Percentiles rank a stretch among this genome's conserved stretches.
Evolutionary conservation across 2,888 invertebrate genomes (phyloP).

Genomic region (Scaptomyza polygonia): DNA sequence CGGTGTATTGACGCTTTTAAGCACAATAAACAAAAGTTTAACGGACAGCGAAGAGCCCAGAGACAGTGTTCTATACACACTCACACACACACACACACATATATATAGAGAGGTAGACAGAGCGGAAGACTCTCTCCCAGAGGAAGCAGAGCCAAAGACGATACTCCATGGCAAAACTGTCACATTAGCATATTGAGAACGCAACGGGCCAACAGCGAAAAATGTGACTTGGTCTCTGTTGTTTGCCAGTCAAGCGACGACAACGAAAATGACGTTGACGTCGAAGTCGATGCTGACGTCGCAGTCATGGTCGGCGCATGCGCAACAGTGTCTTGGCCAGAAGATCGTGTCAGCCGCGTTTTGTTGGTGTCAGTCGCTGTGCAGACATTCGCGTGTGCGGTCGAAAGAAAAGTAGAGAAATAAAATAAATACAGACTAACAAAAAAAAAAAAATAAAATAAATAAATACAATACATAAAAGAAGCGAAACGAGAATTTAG

Average conservation of each 20-base stretch:
- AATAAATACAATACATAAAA: neutral
- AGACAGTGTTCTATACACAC: conserved; percentile 23
- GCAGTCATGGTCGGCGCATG: conserved; percentile 50
- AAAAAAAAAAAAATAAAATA: neutral
- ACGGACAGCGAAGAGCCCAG: conserved; percentile 30
- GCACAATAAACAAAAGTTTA: conserved; percentile 69
- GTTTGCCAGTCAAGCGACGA: conserved; percentile 53
- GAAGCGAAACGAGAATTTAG: conserved; percentile 37
- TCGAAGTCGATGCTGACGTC: conserved; percentile 1
- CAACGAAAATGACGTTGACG: conserved; percentile 13
- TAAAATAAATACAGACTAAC: neutral
- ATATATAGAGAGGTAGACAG: conserved; percentile 1
- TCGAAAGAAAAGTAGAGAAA: conserved; percentile 40
- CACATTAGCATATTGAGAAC: conserved; percentile 79
- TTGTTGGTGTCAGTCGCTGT: conserved; percentile 71
- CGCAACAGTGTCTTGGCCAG: conserved; percentile 65
- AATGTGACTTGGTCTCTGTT: conserved; percentile 62
- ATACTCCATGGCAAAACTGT: conserved; percentile 73
- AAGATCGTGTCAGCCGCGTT: conserved; percentile 50
- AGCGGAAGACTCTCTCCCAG: conserved; percentile 34
- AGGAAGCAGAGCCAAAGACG: conserved; percentile 31
- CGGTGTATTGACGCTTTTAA: conserved; percentile 70
- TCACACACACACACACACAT: conserved; percentile 1
- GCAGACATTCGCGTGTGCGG: conserved; percentile 81
- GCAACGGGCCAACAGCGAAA: conserved; percentile 63